Conservation (phyloP, 2,113 vertebrate species). For the Sinocyclocheilus maitianheensis region DNA sequence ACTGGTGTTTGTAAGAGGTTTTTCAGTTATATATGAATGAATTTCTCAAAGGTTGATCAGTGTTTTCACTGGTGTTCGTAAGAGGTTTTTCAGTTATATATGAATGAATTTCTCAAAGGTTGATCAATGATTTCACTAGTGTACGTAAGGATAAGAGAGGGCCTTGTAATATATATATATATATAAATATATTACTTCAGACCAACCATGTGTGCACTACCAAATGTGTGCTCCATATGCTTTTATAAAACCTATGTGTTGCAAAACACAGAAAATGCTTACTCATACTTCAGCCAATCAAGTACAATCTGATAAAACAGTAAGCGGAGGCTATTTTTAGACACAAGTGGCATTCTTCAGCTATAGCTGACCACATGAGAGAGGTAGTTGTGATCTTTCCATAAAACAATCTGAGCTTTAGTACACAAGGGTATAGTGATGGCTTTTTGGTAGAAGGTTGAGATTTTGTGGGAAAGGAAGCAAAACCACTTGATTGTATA, state of each 20-base stretch:
- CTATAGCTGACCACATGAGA: not conserved
- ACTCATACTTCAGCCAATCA: not conserved
- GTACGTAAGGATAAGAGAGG: no score
- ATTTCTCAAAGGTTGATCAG: no score
- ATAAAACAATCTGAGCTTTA: not conserved
- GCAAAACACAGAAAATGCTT: not conserved
- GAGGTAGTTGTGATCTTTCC: not conserved
- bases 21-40: no score
- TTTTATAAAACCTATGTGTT: not conserved
- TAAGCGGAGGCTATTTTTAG: not conserved
- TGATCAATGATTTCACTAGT: no score
- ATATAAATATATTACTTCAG: no score
- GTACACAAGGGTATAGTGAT: not conserved
- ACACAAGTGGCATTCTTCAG: not conserved
- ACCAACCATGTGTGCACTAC: slow-evolving; percentile 55
- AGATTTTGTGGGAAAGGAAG: not conserved
- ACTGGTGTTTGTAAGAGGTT: no score
- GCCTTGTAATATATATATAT: no score
- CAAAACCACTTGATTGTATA: not conserved
- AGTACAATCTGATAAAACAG: slow-evolving; percentile 2
- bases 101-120: no score
- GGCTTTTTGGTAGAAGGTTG: not conserved
- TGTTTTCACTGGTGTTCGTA: no score
- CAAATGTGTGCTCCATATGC: not conserved
- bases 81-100: no score